A percentile compares a stretch with the other conserved stretches of the same genome.
These are phyloP conservation scores for Hipposideros armiger DNA, from an alignment of 2,113 vertebrate species.

Conservation along the genomic window DNA sequence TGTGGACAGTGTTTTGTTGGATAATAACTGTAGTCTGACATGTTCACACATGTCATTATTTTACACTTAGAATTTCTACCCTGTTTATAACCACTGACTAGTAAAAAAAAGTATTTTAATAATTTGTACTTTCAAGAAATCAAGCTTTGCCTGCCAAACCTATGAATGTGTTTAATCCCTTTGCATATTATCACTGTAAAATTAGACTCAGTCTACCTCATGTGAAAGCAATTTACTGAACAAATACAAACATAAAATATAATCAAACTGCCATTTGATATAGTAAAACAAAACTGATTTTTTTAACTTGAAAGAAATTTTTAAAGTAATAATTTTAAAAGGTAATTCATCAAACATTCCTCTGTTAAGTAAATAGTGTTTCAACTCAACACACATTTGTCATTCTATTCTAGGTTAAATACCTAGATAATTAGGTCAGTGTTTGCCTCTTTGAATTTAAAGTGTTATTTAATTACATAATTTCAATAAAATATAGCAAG, in stretches of 20 bases:
- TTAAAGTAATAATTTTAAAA: background rate
- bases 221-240: background rate
- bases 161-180: background rate
- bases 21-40: background rate
- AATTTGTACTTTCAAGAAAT: background rate
- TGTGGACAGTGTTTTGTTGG: background rate
- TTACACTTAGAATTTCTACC: background rate
- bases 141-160: background rate
- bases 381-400: background rate
- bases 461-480: background rate
- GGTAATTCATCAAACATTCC: background rate
- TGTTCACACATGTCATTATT: background rate
- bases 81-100: background rate
- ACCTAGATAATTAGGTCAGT: background rate
- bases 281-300: background rate
- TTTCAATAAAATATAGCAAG: background rate
- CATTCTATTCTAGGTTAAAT: background rate
- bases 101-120: conserved; percentile 37
- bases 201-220: background rate
- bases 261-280: background rate
- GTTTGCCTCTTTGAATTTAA: background rate
- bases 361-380: background rate
- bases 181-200: background rate
- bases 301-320: background rate
- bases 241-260: background rate